These are phyloP conservation scores for Apis mellifera DNA, from an alignment of 1,140 invertebrate genomes.

Conservation along the genomic window Amel_HAv3.1 CM009932.2:14960001-14960500, in stretches of 20 bases:
- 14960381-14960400: no score
- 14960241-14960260: background rate
- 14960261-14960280: conserved; percentile 28
- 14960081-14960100: conserved; percentile 30
- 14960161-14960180: conserved; percentile 48
- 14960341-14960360: background rate
- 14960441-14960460: background rate
- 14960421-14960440: background rate
- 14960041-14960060: no score
- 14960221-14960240: background rate
- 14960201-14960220: background rate
- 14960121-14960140: conserved; percentile 58
- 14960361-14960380: background rate
- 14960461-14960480: background rate
- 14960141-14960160: conserved; percentile 61
- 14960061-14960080: background rate
- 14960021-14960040: no score
- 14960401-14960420: no score
- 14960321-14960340: background rate
- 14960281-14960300: conserved; percentile 33
- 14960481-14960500: background rate
- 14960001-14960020: background rate
- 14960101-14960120: conserved; percentile 62
- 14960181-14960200: conserved; percentile 37
- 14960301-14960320: background rate